Conservation (phyloP, 2,888 invertebrate species). For the Ochropleura leucogaster region DNA sequence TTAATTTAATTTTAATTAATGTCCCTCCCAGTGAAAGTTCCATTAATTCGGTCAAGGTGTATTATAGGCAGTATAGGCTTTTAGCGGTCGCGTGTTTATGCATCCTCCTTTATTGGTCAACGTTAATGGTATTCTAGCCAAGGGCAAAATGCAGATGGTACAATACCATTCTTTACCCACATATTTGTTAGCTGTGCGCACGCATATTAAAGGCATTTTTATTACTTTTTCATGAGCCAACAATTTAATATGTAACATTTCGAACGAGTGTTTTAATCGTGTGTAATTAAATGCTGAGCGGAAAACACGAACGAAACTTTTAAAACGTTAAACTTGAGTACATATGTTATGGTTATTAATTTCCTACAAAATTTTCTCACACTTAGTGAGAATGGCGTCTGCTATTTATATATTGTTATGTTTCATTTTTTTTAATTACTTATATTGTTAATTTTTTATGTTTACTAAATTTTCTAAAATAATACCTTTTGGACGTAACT, state of each 20-base stretch:
- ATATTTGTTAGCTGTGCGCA: conserved; percentile 29
- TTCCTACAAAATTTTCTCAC: conserved; percentile 11
- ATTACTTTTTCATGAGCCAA: conserved; percentile 44
- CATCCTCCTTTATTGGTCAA: conserved; percentile 19
- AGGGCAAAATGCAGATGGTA: conserved; percentile 40
- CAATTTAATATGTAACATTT: conserved; percentile 39
- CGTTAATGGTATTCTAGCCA: conserved; percentile 22
- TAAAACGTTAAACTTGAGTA: conserved; percentile 5
- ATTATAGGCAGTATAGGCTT: not conserved
- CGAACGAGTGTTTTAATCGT: conserved; percentile 34
- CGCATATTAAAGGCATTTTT: conserved; percentile 42
- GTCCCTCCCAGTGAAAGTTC: conserved; percentile 35
- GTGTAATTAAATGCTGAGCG: conserved; percentile 35
- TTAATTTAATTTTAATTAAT: conserved; percentile 60
- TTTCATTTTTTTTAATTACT: not conserved
- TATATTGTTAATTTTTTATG: not conserved
- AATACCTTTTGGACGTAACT: not conserved
- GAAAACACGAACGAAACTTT: conserved; percentile 27
- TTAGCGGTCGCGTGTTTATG: conserved; percentile 35
- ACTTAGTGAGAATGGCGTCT: not conserved
- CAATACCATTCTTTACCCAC: conserved; percentile 20
- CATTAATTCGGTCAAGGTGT: conserved; percentile 61
- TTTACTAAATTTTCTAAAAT: not conserved
- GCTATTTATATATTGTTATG: too few species aligned
- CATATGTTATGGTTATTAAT: conserved; percentile 13